Evolutionary conservation across 2,888 invertebrate genomes (phyloP), one percentile per base, ranked within the genome.

Genomic region (Synergus gifuensis): DNA sequence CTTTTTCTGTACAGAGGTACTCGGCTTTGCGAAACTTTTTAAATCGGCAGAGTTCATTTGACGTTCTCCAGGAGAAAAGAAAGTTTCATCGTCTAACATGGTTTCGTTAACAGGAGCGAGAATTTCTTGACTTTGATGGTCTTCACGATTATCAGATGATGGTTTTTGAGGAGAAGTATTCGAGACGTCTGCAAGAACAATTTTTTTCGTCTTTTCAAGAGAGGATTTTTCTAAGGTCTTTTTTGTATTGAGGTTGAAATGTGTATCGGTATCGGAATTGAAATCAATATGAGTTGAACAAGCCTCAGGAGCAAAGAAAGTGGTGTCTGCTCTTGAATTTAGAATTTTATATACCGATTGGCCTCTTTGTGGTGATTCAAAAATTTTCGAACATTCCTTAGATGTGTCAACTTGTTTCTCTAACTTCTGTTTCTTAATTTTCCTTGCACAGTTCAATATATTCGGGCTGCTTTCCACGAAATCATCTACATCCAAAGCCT

Each of bases 21-120:
- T 83, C 83, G 83, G 81, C 36, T 83, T 82, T 58, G 69, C 64
- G 5, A 80, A 73, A 14, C 81, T 79, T 8, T 81, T 80, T 1
- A 81, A 76, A 8, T 69, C 79, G 63, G 82, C 78, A 42, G 81
- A 60, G 76, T 80, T 76, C 36, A 36, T 36, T 40, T 28, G 16
- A 77, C 40, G 46, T 82, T 87, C 85, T 58, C 81, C 86, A 28
- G 85, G 85, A 14, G 87, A 85, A 78, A 87, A 89, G 76, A 84
- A 88, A 16, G 89, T 89, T 58, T 88, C 88, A 82, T 89, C 87
- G 28, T 81, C 81, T 11, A 84, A 76, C 11, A 78, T 58, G 36
- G n/a, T 69, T 42, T 66, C 67, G 18, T 54, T 60, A 4, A 36
- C 8, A 14, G 46, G 9, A n/a, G 16, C 36, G 1, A 40, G 16